Base-by-base conservation (phyloP, 2,113 vertebrate species). In the Salminus brasiliensis region DNA sequence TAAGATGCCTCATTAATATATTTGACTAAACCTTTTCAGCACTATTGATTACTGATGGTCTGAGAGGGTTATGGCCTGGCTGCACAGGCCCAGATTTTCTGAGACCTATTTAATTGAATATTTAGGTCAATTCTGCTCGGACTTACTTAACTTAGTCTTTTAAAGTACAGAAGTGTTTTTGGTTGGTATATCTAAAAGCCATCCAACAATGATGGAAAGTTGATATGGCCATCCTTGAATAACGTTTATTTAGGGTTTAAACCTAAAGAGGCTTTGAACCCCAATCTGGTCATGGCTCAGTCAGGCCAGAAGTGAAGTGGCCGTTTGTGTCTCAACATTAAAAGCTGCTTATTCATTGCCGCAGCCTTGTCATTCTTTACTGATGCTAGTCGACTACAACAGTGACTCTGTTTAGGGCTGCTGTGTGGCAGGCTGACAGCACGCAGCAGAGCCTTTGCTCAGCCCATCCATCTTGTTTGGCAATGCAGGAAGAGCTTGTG, bases 381-480 rank as follows among this genome's bases (percentile, higher is more conserved):
- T 8, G 21, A 25, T 59, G 10, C 49, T 47, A 29, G 8, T 30
- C 27, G 45, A 41, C 57, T 36, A 72, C 30, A 72, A 41, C 32
- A 55, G 27, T 25, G 76, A 78, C 55, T 72, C 67, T 72, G 43
- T 62, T 39, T 68, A 18, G 55, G 21, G 30, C 55, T 72, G 68
- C 76, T 34, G 30, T 43, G 45, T 63, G 55, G 69, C 57, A 30
- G 41, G 68, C 30, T 52, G 55, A 62, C 43, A 29, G 30, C 39
- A 45, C 55, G 52, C 68, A 63, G 41, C 41, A 27, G 55, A 30
- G 55, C 27, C 2, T 59, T 79, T 79, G 55, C 57, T 52, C 55
- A 72, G 32, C 77, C 27, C 77, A 34, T 72, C 57, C 57, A 63
- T 79, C 77, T 63, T 79, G 57, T 62, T 10, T 63, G 77, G 57